phyloP scores from a whole-genome alignment of 2,888 invertebrate species.

The Nemurella pictetii region DNA sequence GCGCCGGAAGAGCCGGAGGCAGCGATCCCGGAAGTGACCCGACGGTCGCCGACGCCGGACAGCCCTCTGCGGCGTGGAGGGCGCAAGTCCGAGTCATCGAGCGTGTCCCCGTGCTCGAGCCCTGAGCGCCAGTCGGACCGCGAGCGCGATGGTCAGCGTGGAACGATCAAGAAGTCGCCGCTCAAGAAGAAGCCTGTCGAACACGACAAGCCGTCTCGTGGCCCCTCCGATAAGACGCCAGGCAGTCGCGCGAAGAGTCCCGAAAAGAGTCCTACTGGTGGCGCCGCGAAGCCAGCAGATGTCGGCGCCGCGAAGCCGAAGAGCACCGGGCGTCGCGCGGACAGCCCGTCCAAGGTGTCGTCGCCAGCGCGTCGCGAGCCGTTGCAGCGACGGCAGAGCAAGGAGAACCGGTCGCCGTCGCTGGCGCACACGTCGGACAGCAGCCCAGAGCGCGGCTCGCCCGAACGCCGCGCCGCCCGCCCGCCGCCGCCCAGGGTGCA shows the following conservation, averaged over 20 bases:
- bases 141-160: slow-evolving; percentile 13
- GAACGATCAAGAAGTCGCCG: neutral
- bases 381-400: neutral
- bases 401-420: neutral
- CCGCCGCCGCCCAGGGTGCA: neutral
- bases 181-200: slow-evolving; percentile 30
- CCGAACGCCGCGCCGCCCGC: neutral
- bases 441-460: slow-evolving; percentile 32
- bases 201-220: slow-evolving; percentile 40
- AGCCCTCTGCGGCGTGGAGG: slow-evolving; percentile 27
- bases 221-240: slow-evolving; percentile 34
- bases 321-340: neutral
- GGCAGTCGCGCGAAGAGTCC: slow-evolving; percentile 24
- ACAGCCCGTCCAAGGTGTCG: slow-evolving; percentile 20
- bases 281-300: neutral
- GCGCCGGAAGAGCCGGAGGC: too few species aligned
- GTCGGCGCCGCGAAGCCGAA: neutral
- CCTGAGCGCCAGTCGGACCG: slow-evolving; percentile 42
- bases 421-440: neutral
- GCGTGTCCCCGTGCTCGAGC: slow-evolving; percentile 42
- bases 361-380: neutral
- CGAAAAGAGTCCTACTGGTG: neutral
- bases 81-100: slow-evolving; percentile 32
- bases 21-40: neutral
- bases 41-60: slow-evolving; percentile 22